Base-by-base conservation (phyloP, 2,888 invertebrate genomes). In the Aleiodes testaceus region DNA sequence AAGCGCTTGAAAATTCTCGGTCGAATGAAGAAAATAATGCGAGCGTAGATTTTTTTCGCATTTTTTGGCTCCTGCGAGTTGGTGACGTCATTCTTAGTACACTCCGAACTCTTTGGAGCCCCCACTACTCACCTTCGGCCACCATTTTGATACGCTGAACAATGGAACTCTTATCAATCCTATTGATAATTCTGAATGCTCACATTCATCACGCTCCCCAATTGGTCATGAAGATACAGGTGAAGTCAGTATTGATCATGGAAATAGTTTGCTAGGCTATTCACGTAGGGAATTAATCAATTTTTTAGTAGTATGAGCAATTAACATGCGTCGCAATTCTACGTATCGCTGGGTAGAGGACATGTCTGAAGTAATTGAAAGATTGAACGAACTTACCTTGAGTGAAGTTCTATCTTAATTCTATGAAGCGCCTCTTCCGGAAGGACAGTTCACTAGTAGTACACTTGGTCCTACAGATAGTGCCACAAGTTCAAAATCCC, bases 301-400 rank as follows among this genome's bases (percentile, higher is more conserved):
- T 66, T 16, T 44, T n/a, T 55, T 70, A 22, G 22, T 70, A 45
- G 42, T 70, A 18, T 26, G 44, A 52, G 45, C 70, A n/a, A 66
- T 55, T 20, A 70, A 66, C 66, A 45, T 66, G 26, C 65, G 66
- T 14, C 66, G 55, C 20, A 63, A 47, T 69, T 49, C 49, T 20
- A 69, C 69, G 30, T 69, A 69, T 52, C 16, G 49, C 20, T 36
- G 49, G 6, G 47, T 50, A 22, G 66, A 71, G 55, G 66, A 71
- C 55, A 71, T 71, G 16, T 49, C 66, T 20, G 66, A 66, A 59
- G 45, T 71, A 22, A 22, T 26, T 26, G 26, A 26, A 26, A 30
- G 73, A 74, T 69, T 64, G 70, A 73, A 73, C 68, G 73, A 73
- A 73, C 70, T 73, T 73, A 73, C 65, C 68, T 66, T 65, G 65